phyloP scores from a whole-genome alignment of 2,797 vertebrate genomes.

The Acanthis flammea region DNA sequence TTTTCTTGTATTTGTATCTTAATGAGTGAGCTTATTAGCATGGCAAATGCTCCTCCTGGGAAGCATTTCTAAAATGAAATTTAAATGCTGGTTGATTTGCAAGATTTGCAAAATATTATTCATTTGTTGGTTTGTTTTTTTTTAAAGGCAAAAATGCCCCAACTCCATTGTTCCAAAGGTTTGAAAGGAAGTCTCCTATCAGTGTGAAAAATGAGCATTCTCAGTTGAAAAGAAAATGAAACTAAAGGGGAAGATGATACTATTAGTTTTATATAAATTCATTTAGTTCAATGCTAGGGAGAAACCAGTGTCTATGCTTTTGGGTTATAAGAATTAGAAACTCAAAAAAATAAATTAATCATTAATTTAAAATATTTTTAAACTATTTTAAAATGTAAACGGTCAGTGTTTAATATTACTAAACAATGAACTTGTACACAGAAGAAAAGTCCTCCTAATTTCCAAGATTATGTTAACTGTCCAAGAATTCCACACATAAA shows the following conservation, averaged over 20 bases:
- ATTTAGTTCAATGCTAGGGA: not conserved
- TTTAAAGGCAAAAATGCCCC: not conserved
- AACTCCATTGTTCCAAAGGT: not conserved
- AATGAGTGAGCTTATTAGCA: constrained; percentile 8
- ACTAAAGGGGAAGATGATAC: not conserved
- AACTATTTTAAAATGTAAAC: not conserved
- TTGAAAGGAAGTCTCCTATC: not conserved
- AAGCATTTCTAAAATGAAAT: constrained; percentile 10
- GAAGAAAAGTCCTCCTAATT: not conserved
- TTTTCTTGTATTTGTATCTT: constrained; percentile 24
- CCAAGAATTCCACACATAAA: not conserved
- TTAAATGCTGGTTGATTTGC: not conserved
- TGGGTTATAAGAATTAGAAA: not conserved
- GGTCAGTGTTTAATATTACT: not conserved
- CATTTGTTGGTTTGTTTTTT: not conserved
- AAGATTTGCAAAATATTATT: not conserved
- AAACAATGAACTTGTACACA: not conserved
- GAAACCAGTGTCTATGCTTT: not conserved
- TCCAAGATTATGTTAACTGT: not conserved
- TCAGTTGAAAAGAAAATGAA: not conserved
- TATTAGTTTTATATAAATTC: not conserved
- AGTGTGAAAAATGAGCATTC: not conserved
- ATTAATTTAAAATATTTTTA: not conserved
- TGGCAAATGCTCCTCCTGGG: constrained; percentile 19
- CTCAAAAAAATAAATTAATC: not conserved